Evolutionary conservation across 2,888 invertebrate genomes (phyloP).

Genomic region (Lochmaea capreae): DNA sequence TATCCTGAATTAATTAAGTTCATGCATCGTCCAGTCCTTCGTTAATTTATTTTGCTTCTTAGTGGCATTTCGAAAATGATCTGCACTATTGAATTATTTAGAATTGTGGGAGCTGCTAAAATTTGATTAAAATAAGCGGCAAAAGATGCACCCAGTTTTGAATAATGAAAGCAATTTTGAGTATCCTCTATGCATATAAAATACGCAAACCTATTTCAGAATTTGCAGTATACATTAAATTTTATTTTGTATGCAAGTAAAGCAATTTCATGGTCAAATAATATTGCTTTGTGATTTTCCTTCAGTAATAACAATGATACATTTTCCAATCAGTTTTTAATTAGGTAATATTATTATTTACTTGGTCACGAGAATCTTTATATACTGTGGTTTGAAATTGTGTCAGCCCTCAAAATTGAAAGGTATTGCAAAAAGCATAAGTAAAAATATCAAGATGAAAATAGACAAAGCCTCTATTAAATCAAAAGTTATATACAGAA

Average conservation of each 20-base stretch:
- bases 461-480: no score
- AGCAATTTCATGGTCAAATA: conserved; percentile 8
- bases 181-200: conserved; percentile 28
- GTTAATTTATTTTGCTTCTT: background rate
- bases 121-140: conserved; percentile 22
- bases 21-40: background rate
- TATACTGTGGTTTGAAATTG: no score
- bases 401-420: no score
- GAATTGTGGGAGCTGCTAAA: conserved; percentile 11
- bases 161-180: conserved; percentile 30
- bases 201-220: conserved; percentile 20
- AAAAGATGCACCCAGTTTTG: conserved; percentile 13
- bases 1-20: no score
- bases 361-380: no score
- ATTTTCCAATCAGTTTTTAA: conserved; percentile 12
- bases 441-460: no score
- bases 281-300: conserved; percentile 25
- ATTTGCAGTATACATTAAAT: conserved; percentile 26
- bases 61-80: background rate
- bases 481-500: no score
- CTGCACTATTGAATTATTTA: background rate
- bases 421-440: no score
- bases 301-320: conserved; percentile 18
- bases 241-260: conserved; percentile 17
- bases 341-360: background rate